Base-by-base conservation (phyloP, 2,113 vertebrate genomes). In the Ceyx cyanopectus region DNA sequence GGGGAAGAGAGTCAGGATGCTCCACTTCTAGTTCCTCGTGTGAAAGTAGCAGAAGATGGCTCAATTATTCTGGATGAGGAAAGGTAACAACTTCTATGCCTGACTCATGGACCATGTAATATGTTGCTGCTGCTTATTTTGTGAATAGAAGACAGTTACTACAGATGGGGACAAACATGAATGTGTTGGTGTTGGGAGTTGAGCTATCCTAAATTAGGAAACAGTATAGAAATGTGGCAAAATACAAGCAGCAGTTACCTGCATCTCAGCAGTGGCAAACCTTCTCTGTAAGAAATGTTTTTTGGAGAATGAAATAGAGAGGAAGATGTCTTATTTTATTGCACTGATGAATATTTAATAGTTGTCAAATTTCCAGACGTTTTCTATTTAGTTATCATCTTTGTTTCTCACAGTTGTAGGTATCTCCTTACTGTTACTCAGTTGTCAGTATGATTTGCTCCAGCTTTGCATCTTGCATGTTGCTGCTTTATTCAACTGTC, bases 21-120 rank as follows among this genome's bases (percentile, higher is more conserved):
- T 2, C 96, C 98, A 4, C 91, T 98, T 87, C 94, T 99, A 69
- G 99, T 99, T 81, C 99, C 99, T 92, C 98, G 98, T 93, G 99
- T 99, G 51, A 99, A 99, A 97, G 99, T 99, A 81, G 99, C 99
- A 45, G 99, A 99, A 97, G 99, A 99, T 81, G 99, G 99, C 48
- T 98, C 99, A 23, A 99, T 99, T 96, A 99, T 99, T 95, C 98
- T 99, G 87, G 99, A 99, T 75, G 99, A 99, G 96, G 99, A 99
- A 96, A 99, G 99, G 99, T 99, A 89, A 70, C 3, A 40, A 60
- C 5, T 81, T 79, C 37, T 87, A 13, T 66, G 16, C 9, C 34
- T 83, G 62, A 29, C 27, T 78, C 4, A 4, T 1, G 3, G 40
- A 15, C 16, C 32, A 1, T 24, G 9, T 15, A 3, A 51, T 26